These are phyloP conservation scores for Probaryconus sp. DNA, from an alignment of 1,140 invertebrate species.

Conservation along the genomic window DNA sequence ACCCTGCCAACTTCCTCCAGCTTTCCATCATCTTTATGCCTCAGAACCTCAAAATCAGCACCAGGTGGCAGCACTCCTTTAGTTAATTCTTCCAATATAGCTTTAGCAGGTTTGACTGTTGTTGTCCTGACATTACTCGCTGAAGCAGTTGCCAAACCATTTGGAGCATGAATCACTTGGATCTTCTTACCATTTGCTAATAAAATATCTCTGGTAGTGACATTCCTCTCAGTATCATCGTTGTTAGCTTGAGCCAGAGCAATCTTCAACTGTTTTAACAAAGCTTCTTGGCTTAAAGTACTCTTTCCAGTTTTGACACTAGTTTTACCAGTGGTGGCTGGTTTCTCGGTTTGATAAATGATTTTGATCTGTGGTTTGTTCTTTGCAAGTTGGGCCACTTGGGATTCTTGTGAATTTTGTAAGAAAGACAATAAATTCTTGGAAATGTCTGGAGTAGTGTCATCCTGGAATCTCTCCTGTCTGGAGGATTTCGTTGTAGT, in stretches of 20 bases:
- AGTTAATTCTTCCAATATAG: constrained; percentile 85
- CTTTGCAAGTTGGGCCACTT: constrained; percentile 62
- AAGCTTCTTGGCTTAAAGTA: constrained; percentile 77
- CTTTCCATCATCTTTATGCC: constrained; percentile 84
- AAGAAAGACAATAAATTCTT: constrained; percentile 70
- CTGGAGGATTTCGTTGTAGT: constrained; percentile 35
- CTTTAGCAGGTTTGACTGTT: constrained; percentile 79
- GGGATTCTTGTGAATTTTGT: constrained; percentile 67
- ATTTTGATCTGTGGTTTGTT: constrained; percentile 71
- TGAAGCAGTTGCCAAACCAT: constrained; percentile 65
- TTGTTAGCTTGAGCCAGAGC: constrained; percentile 83
- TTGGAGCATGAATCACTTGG: constrained; percentile 80
- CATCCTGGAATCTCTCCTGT: constrained; percentile 54
- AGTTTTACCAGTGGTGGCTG: constrained; percentile 33
- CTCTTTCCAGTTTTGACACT: constrained; percentile 28
- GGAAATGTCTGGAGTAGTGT: constrained; percentile 50
- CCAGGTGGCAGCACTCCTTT: constrained; percentile 87
- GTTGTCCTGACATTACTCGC: constrained; percentile 71
- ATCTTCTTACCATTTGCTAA: constrained; percentile 86
- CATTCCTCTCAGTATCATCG: constrained; percentile 82
- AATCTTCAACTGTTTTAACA: constrained; percentile 84
- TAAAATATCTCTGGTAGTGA: constrained; percentile 85
- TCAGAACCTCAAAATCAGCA: constrained; percentile 86
- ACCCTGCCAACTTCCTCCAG: constrained; percentile 84
- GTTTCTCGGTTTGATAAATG: constrained; percentile 73